Base-by-base conservation (phyloP, 2,113 vertebrate genomes). In the Oreochromis aureus region DNA sequence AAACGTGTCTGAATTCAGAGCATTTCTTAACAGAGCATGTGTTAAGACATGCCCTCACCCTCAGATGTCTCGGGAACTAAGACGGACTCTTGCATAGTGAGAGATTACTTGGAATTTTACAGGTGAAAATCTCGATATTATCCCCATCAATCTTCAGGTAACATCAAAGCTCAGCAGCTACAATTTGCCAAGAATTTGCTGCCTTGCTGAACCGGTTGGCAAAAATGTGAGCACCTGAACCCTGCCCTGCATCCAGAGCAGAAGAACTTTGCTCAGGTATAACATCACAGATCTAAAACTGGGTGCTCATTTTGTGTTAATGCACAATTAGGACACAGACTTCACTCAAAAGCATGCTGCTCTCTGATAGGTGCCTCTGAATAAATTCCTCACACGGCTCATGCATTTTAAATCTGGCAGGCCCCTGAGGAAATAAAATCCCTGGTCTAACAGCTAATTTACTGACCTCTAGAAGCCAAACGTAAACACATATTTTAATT, bases 101-200 rank as follows among this genome's bases (percentile, higher is more conserved):
- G 89, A 89, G 80, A 88, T 93, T 84, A 88, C 58, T 82, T 66
- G 27, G 81, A 58, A 84, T 69, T 88, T 91, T 76, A 93, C 86
- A 90, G 69, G 69, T 81, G 86, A 54, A 81, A 83, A 82, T 82
- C 88, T 91, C 90, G 91, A 95, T 94, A 93, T 66, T 73, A 41
- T 10, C 39, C 54, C 80, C 41, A 46, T 92, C 87, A 81, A 87
- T 93, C 80, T 87, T 19, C 78, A 55, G 78, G 82, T 58, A 53
- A 87, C 32, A 30, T 91, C 90, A 89, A 87, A 89, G 88, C 81
- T 91, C 46, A 89, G 61, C 89, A 80, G 8, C 81, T 44, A 2
- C 78, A 59, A 22, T 59, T 58, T 92, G 59, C 86, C 91, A 91
- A 91, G 82, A 90, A 85, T 76, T 66, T 76, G 82, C 55, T 83